Percentiles rank a stretch among this genome's conserved stretches.
phyloP scores from a whole-genome alignment of 2,113 vertebrate genomes.

The Lepus europaeus region DNA sequence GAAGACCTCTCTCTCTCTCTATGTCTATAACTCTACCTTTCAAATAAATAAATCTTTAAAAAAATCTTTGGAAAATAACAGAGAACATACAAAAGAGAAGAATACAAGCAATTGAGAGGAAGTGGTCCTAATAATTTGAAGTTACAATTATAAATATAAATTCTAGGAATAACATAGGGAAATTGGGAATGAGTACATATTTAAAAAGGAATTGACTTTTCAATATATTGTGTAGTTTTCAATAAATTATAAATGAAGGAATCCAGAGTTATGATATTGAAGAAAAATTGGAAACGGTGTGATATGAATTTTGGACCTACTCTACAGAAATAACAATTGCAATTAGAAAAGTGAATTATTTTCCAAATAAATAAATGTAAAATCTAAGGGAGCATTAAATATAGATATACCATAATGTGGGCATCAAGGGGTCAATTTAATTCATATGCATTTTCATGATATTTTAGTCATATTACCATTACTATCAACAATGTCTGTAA shows the following conservation, averaged over 20 bases:
- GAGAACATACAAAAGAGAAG: neutral
- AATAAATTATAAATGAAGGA: neutral
- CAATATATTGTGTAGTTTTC: neutral
- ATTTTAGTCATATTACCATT: neutral
- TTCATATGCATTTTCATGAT: neutral
- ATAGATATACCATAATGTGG: neutral
- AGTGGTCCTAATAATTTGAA: neutral
- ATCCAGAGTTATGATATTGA: neutral
- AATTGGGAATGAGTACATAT: neutral
- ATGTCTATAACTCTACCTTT: too few species aligned
- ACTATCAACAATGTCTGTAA: neutral
- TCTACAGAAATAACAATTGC: neutral
- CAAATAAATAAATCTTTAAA: neutral
- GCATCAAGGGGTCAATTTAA: neutral
- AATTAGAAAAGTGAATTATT: neutral
- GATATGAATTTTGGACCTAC: neutral
- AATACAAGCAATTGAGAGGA: neutral
- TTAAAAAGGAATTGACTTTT: neutral
- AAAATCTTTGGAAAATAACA: neutral
- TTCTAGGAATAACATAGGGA: neutral
- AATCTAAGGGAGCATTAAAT: neutral
- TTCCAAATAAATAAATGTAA: neutral
- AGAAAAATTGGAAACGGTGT: neutral
- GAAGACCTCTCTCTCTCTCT: too few species aligned
- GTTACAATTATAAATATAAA: neutral